Percentiles rank a stretch among this genome's conserved stretches.
These are phyloP conservation scores for Rhagonycha lutea DNA, from an alignment of 2,888 invertebrate species.

Conservation along the genomic window DNA sequence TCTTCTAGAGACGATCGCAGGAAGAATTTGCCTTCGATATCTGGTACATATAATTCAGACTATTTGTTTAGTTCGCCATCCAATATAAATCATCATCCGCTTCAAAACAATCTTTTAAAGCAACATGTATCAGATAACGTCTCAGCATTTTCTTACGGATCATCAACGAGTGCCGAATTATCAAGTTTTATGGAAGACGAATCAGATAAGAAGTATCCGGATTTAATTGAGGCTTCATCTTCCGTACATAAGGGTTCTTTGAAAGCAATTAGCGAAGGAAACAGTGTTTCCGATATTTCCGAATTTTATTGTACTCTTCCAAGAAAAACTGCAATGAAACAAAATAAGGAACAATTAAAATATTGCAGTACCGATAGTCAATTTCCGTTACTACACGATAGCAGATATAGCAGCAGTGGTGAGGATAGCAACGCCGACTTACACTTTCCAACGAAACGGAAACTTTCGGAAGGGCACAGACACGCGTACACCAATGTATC, in stretches of 20 bases:
- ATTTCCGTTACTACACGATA: constrained; percentile 71
- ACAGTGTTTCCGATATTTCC: constrained; percentile 50
- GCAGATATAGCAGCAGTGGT: constrained; percentile 73
- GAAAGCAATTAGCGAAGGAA: constrained; percentile 51
- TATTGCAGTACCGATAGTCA: constrained; percentile 67
- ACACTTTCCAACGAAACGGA: constrained; percentile 54
- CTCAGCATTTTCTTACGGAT: constrained; percentile 35
- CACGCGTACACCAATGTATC: constrained; percentile 28
- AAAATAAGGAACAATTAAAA: constrained; percentile 45
- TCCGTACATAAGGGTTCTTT: constrained; percentile 38
- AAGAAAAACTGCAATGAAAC: constrained; percentile 45
- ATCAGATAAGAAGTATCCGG: constrained; percentile 47
- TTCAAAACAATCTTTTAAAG: constrained; percentile 45
- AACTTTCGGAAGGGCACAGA: constrained; percentile 57
- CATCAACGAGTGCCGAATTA: constrained; percentile 36
- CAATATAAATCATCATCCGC: constrained; percentile 21
- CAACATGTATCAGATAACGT: constrained; percentile 39
- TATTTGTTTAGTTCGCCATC: constrained; percentile 30
- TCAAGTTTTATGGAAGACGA: constrained; percentile 43
- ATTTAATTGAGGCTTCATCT: constrained; percentile 49
- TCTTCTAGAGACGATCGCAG: constrained; percentile 56
- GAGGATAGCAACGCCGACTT: constrained; percentile 62
- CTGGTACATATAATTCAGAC: constrained; percentile 52
- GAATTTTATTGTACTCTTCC: constrained; percentile 71
- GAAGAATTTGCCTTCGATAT: constrained; percentile 52